These are phyloP conservation scores for Serilophus lunatus DNA, from an alignment of 2,113 vertebrate species.

Conservation along the genomic window DNA sequence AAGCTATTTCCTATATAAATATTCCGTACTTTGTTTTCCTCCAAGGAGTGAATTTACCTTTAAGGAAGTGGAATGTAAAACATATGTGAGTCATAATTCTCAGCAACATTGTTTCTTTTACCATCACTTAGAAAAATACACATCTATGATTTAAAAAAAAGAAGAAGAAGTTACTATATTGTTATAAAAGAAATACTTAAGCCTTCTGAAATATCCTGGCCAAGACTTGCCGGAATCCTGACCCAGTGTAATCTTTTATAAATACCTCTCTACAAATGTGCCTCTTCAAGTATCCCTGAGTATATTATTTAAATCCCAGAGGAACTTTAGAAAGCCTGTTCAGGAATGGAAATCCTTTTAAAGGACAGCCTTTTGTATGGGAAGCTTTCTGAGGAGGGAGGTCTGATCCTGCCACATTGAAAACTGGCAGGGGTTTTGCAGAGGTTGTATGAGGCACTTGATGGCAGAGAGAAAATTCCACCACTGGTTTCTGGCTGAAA, in stretches of 20 bases:
- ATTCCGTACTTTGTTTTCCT: background rate
- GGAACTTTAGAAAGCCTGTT: background rate
- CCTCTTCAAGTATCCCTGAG: background rate
- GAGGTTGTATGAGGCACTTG: background rate
- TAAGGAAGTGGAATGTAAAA: background rate
- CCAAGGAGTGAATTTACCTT: background rate
- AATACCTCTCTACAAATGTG: background rate
- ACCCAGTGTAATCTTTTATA: background rate
- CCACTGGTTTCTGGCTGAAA: background rate
- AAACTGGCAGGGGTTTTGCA: background rate
- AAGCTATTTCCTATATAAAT: background rate
- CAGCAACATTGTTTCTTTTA: background rate
- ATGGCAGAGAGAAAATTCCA: background rate
- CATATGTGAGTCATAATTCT: background rate
- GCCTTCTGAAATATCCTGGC: background rate
- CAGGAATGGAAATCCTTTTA: slow-evolving; percentile 2
- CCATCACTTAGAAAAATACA: background rate
- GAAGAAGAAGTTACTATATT: background rate
- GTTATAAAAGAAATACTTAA: background rate
- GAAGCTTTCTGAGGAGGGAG: background rate
- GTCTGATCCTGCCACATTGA: background rate
- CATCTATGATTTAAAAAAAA: background rate
- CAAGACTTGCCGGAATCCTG: background rate
- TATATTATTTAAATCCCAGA: slow-evolving; percentile 19
- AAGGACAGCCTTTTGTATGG: background rate